Percentiles rank a stretch among this genome's conserved stretches.
Conservation (phyloP, 1,140 invertebrate species). For the Pseudomyrmex flavicornis region DNA sequence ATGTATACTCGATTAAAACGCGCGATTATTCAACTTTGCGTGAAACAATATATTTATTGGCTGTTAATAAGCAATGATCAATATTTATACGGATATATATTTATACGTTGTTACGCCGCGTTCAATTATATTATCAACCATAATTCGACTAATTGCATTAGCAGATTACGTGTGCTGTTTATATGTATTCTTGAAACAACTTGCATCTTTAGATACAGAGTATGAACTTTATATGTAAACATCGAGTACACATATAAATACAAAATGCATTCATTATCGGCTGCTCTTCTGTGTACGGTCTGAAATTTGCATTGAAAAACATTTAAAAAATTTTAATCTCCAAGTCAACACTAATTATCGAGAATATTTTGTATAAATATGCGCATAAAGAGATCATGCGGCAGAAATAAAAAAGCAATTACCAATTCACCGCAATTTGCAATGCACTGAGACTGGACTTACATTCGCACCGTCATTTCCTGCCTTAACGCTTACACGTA, state of each 20-base stretch:
- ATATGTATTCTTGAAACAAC: not conserved
- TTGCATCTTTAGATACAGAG: not conserved
- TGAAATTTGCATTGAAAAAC: slow-evolving; percentile 6
- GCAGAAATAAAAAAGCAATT: slow-evolving; percentile 20
- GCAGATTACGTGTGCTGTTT: not conserved
- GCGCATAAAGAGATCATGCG: slow-evolving; percentile 24
- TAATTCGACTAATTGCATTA: slow-evolving; percentile 24
- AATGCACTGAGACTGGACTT: slow-evolving; percentile 29
- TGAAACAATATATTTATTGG: slow-evolving; percentile 37
- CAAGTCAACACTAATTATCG: slow-evolving; percentile 23
- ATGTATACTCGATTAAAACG: not conserved
- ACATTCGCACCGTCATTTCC: not conserved
- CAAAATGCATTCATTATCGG: not conserved
- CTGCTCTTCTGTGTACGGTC: not conserved
- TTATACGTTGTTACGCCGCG: slow-evolving; percentile 27
- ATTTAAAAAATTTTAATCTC: slow-evolving; percentile 26
- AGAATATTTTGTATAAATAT: slow-evolving; percentile 21
- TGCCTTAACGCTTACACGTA: not conserved
- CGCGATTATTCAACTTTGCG: slow-evolving; percentile 29
- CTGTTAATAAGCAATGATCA: slow-evolving; percentile 43
- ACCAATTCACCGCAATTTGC: slow-evolving; percentile 33
- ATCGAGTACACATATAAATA: no score
- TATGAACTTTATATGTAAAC: no score
- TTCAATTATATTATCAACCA: slow-evolving; percentile 6
- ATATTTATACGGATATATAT: slow-evolving; percentile 25